Conservation (phyloP, 2,797 vertebrate genomes). For the Schizopygopsis malacanthus region DNA sequence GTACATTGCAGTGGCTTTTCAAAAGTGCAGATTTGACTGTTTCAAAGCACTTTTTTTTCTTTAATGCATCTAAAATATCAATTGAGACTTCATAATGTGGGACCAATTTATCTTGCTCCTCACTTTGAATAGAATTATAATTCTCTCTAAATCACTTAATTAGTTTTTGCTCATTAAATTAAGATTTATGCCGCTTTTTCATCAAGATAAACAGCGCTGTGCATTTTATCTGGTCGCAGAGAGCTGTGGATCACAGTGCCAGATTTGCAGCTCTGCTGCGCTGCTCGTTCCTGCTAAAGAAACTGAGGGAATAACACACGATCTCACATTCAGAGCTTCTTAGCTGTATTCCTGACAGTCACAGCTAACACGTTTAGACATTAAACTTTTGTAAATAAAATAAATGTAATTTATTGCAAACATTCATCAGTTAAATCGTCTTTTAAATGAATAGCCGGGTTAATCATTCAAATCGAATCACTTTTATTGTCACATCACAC, state of each 20-base stretch:
- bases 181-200: constrained; percentile 59
- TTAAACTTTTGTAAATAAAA: constrained; percentile 15
- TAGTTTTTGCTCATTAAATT: constrained; percentile 67
- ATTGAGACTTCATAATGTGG: constrained; percentile 56
- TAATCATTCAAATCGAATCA: neutral
- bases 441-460: neutral
- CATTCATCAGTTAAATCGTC: neutral
- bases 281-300: constrained; percentile 7
- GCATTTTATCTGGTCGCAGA: constrained; percentile 52
- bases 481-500: no score
- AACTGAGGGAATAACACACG: constrained; percentile 5
- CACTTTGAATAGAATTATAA: constrained; percentile 62
- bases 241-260: constrained; percentile 37
- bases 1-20: constrained; percentile 21
- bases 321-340: neutral
- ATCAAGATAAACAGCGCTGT: constrained; percentile 54
- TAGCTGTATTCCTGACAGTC: constrained; percentile 20
- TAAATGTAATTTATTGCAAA: neutral
- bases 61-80: constrained; percentile 60
- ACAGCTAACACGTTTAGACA: neutral
- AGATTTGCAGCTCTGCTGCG: constrained; percentile 35
- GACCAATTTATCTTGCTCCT: constrained; percentile 65
- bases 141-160: constrained; percentile 64
- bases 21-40: constrained; percentile 35
- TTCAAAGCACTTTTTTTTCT: constrained; percentile 47